A percentile compares a stretch with the other conserved stretches of the same genome.
Evolutionary conservation across 2,888 invertebrate species (phyloP).

Genomic region (Drosophila lacicola): DNA sequence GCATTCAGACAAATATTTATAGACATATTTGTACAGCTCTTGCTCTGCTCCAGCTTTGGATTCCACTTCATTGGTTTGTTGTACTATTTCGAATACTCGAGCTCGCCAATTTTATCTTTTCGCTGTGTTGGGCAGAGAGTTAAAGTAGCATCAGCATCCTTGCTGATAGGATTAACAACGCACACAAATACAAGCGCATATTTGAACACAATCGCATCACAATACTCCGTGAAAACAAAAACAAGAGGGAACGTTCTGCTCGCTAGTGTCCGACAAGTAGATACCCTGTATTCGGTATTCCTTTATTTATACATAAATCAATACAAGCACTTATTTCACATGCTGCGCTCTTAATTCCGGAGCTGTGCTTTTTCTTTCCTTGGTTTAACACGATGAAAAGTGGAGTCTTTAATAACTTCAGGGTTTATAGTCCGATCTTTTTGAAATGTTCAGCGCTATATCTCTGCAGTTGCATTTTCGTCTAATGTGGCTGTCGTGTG

Average conservation of each 20-base stretch:
- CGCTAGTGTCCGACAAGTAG: background rate
- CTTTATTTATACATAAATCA: too few relatives aligned
- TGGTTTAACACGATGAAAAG: too few relatives aligned
- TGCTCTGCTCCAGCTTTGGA: background rate
- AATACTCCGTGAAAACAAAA: conserved; percentile 17
- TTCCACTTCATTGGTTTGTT: conserved; percentile 62
- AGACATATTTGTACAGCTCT: conserved; percentile 36
- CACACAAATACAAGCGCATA: conserved; percentile 22
- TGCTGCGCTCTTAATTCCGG: too few relatives aligned
- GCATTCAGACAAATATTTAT: conserved; percentile 54
- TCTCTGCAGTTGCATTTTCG: too few relatives aligned
- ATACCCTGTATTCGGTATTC: background rate
- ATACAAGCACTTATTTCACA: too few relatives aligned
- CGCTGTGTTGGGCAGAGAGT: conserved; percentile 18
- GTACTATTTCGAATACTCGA: conserved; percentile 29
- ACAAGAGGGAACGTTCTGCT: background rate
- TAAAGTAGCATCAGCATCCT: conserved; percentile 31
- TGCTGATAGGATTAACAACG: conserved; percentile 66
- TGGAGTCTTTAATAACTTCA: too few relatives aligned
- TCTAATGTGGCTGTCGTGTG: too few relatives aligned
- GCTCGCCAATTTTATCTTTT: conserved; percentile 37
- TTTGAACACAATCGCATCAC: conserved; percentile 37
- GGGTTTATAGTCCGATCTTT: too few relatives aligned
- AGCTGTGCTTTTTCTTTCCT: too few relatives aligned
- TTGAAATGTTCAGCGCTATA: too few relatives aligned